Evolutionary conservation across 2,113 vertebrate species (phyloP).

Genomic region (Zapornia atra): DNA sequence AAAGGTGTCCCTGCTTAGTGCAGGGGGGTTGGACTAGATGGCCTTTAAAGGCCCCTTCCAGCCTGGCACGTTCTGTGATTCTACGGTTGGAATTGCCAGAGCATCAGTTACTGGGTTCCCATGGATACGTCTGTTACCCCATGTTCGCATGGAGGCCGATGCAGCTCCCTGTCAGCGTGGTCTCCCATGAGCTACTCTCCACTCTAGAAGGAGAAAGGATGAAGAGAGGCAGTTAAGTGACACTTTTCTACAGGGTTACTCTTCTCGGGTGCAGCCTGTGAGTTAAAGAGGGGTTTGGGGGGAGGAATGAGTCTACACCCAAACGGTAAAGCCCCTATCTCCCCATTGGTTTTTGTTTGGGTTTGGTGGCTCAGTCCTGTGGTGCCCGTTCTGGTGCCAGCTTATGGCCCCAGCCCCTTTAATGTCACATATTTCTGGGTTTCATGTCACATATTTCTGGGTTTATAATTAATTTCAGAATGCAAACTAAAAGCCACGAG

Average conservation of each 20-base stretch:
- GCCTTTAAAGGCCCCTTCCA: no score
- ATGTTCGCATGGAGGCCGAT: not conserved
- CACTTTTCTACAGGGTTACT: not conserved
- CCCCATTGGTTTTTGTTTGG: not conserved
- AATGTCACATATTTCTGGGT: no score
- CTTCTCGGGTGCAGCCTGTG: not conserved
- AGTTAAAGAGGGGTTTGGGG: not conserved
- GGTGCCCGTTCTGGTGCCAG: not conserved
- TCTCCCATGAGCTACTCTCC: accelerated
- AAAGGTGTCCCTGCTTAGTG: no score
- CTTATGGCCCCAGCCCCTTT: accelerated
- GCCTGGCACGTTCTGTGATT: no score
- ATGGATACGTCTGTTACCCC: not conserved
- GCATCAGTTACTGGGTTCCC: not conserved
- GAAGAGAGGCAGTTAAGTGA: not conserved
- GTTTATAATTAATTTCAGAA: not conserved
- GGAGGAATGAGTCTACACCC: not conserved
- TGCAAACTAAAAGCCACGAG: not conserved
- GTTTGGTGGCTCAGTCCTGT: not conserved
- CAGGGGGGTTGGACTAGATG: no score
- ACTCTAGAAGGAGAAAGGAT: not conserved
- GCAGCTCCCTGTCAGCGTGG: not conserved
- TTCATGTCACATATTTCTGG: no score
- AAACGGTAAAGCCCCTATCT: not conserved
- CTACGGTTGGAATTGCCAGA: not conserved